phyloP scores from a whole-genome alignment of 2,113 vertebrate genomes.

The Oryzias woworae region DNA sequence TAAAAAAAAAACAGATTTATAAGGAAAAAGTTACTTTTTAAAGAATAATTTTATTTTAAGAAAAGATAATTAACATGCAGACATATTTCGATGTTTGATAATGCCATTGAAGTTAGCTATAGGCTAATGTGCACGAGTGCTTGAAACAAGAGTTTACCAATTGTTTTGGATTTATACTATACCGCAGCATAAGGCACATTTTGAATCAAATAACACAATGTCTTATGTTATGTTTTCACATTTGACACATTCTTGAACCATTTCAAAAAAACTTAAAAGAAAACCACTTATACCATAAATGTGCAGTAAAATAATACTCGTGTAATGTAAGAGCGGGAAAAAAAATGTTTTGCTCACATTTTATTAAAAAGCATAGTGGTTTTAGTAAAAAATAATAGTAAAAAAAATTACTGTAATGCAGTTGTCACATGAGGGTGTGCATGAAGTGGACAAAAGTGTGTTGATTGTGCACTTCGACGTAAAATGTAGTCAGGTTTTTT shows the following conservation, averaged over 20 bases:
- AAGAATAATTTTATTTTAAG: slow-evolving; percentile 36
- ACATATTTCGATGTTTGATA: slow-evolving; percentile 22
- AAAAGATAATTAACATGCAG: slow-evolving; percentile 49
- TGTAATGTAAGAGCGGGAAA: background rate
- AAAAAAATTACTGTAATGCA: background rate
- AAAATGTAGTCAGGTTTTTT: slow-evolving; percentile 20
- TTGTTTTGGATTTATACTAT: slow-evolving; percentile 10
- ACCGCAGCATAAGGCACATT: slow-evolving; percentile 60
- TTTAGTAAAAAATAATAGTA: background rate
- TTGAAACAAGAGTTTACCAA: slow-evolving; percentile 24
- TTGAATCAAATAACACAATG: slow-evolving; percentile 23
- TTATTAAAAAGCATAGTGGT: slow-evolving; percentile 3
- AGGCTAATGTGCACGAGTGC: slow-evolving; percentile 62
- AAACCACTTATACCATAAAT: slow-evolving; percentile 29
- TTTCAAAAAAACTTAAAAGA: slow-evolving; percentile 18
- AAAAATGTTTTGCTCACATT: slow-evolving; percentile 34
- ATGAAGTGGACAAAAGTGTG: background rate
- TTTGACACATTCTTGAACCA: slow-evolving; percentile 21
- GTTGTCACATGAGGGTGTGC: background rate
- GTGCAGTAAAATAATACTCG: background rate
- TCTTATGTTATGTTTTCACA: slow-evolving; percentile 25
- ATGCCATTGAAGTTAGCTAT: slow-evolving; percentile 27
- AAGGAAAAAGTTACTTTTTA: slow-evolving; percentile 54
- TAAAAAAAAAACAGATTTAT: slow-evolving; percentile 10
- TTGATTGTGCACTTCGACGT: slow-evolving; percentile 10